Evolutionary conservation across 2,113 vertebrate species (phyloP), one percentile per base, ranked within the genome.

Genomic region (Oostethus manadensis): DNA sequence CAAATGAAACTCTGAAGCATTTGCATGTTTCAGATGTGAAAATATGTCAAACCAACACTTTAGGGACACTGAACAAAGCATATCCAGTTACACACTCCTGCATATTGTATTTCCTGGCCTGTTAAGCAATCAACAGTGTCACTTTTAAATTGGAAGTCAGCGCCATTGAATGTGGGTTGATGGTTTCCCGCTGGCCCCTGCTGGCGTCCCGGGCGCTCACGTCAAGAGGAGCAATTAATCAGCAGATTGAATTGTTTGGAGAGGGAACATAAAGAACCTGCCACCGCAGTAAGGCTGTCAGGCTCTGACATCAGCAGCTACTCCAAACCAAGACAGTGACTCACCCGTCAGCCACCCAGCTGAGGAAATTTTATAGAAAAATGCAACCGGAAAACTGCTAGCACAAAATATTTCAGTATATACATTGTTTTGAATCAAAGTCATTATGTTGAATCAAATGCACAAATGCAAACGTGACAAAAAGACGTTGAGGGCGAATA

Each of bases 221-320:
- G 76, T 68, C 35, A 68, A 80, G 55, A 53, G 60, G 69, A 54
- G 68, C 71, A 62, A 82, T 88, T 87, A 84, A 88, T 87, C 84
- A 88, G 78, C 21, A 0, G 46, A 76, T 66, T 77, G 83, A 82
- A 83, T 75, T 82, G 78, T 84, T 76, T 64, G 50, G 77, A 65
- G 79, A 85, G 62, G 62, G 76, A 85, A 65, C 81, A 81, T 77
- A 84, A 85, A 87, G 73, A 68, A 84, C 79, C 77, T 76, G 62
- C 66, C 68, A 64, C 22, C 8, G 70, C 72, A 78, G 64, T 71
- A 57, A 5, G 23, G 70, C 77, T 78, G 83, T 76, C 83, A 71
- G 67, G 17, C 60, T 47, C 66, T 71, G 70, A 71, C 58, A 45
- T 56, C 57, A 56, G 66, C 47, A 33, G 69, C 62, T 62, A 74